Conservation (phyloP, 2,113 vertebrate genomes). For the Uropsilus gracilis region DNA sequence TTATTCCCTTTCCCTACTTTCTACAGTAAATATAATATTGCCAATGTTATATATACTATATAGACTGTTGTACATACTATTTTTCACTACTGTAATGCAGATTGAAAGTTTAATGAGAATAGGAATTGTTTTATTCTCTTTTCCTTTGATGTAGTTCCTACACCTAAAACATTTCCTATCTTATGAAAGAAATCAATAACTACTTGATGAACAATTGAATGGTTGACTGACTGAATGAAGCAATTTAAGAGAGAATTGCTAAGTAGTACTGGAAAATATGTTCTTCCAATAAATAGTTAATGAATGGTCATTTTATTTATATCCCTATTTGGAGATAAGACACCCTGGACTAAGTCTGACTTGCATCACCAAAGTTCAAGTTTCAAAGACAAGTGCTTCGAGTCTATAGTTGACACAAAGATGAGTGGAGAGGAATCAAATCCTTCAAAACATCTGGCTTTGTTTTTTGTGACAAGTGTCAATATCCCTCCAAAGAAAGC, state of each 20-base stretch:
- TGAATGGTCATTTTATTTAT: neutral
- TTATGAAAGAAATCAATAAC: neutral
- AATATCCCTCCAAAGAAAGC: neutral
- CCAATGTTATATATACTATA: neutral
- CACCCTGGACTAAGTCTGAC: neutral
- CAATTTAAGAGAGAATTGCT: neutral
- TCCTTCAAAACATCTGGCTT: slow-evolving; percentile 37
- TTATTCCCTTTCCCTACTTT: neutral
- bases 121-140: neutral
- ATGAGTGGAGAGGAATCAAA: neutral
- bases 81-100: neutral
- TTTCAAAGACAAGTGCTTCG: slow-evolving; percentile 31
- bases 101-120: neutral
- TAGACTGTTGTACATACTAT: neutral
- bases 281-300: neutral
- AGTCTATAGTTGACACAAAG: neutral
- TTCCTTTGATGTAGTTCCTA: neutral
- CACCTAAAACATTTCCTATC: neutral
- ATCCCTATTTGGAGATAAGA: neutral
- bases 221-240: neutral
- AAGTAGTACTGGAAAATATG: neutral
- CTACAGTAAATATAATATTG: neutral
- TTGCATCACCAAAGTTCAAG: neutral
- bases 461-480: neutral
- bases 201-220: slow-evolving; percentile 23